Conservation (phyloP, 2,888 invertebrate species). For the Bombylius discolor region DNA sequence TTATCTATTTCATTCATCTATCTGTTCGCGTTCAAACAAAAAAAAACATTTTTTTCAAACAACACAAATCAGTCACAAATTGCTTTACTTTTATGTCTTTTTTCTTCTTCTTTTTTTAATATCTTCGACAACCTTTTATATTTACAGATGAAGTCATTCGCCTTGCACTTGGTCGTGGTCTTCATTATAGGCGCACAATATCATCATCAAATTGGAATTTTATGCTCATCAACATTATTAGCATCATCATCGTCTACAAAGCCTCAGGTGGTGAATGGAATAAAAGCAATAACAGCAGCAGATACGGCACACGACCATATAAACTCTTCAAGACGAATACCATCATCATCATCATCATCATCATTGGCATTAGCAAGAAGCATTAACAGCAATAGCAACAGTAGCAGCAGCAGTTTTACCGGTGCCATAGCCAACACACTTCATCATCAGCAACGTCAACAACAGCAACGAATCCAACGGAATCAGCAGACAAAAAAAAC, state of each 20-base stretch:
- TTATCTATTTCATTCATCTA: too few species aligned
- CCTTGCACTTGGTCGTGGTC: conserved; percentile 34
- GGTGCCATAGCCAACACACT: not conserved
- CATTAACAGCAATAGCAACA: not conserved
- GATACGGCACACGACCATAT: not conserved
- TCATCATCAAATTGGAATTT: conserved; percentile 8
- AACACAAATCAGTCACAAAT: too few species aligned
- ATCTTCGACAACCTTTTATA: not conserved
- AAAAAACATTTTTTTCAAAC: too few species aligned
- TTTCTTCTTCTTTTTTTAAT: not conserved
- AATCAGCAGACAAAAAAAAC: conserved; percentile 24
- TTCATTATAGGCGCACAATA: conserved; percentile 20
- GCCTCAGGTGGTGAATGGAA: not conserved
- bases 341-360: not conserved
- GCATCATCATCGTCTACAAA: not conserved
- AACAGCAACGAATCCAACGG: not conserved
- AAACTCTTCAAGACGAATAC: not conserved
- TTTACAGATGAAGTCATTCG: conserved; percentile 31
- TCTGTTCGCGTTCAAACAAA: too few species aligned
- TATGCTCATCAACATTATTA: conserved; percentile 8
- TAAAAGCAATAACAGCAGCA: not conserved
- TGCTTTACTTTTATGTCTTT: not conserved
- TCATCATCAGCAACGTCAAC: conserved; percentile 1
- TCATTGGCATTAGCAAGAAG: not conserved
- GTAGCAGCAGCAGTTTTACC: not conserved